Conservation (phyloP, 2,888 invertebrate genomes). For the Drosophila percnosoma region DNA sequence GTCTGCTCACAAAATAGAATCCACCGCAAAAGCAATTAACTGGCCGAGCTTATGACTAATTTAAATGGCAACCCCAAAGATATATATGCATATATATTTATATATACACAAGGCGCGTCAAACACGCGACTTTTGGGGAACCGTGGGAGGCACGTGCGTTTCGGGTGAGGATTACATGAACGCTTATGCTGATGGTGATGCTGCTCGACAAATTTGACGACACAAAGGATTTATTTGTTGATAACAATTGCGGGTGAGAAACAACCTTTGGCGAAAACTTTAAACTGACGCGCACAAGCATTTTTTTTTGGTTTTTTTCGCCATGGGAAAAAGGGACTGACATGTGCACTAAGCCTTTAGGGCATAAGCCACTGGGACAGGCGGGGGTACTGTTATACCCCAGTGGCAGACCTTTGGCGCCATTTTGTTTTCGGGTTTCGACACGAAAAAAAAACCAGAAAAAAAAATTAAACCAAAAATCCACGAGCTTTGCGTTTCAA, state of each 20-base stretch:
- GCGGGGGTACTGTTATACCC: constrained; percentile 9
- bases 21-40: constrained; percentile 75
- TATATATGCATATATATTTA: constrained; percentile 1
- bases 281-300: constrained; percentile 62
- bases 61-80: constrained; percentile 70
- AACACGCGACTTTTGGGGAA: constrained; percentile 55
- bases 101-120: constrained; percentile 35
- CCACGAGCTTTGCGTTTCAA: constrained; percentile 84
- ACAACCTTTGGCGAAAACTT: constrained; percentile 59
- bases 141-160: constrained; percentile 67
- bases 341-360: constrained; percentile 76
- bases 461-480: constrained; percentile 67
- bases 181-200: constrained; percentile 45
- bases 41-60: constrained; percentile 80
- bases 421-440: constrained; percentile 63
- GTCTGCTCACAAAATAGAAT: constrained; percentile 8
- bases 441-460: constrained; percentile 1
- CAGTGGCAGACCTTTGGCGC: constrained; percentile 66
- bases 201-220: constrained; percentile 81
- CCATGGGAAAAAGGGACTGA: constrained; percentile 32
- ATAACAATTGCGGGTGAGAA: constrained; percentile 61
- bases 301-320: constrained; percentile 17
- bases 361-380: constrained; percentile 50
- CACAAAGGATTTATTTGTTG: constrained; percentile 82
- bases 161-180: constrained; percentile 62